Conservation (phyloP, 2,113 vertebrate species). For the Enhydra lutris region DNA sequence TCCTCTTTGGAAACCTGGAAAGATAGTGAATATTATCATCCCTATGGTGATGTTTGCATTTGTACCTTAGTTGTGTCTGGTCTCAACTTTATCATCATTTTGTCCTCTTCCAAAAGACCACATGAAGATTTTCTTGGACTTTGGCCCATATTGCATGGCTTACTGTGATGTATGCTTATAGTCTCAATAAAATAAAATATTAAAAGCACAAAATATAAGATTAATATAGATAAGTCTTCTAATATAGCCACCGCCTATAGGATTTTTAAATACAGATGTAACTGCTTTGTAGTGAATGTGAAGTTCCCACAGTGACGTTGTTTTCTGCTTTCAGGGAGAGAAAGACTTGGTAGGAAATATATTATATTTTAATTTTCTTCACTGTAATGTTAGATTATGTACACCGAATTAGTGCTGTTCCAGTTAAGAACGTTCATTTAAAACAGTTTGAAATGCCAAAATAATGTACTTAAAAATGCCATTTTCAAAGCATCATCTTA, state of each 20-base stretch:
- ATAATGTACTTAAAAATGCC: background rate
- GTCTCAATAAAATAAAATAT: background rate
- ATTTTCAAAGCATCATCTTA: constrained; percentile 19
- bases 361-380: constrained; percentile 59
- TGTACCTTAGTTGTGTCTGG: background rate
- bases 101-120: background rate
- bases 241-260: background rate
- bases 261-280: background rate
- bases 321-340: background rate
- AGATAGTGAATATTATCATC: background rate
- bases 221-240: background rate
- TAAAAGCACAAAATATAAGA: background rate
- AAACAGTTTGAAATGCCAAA: background rate
- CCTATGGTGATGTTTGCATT: constrained; percentile 44
- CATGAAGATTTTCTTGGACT: background rate
- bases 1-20: background rate
- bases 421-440: background rate
- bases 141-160: background rate
- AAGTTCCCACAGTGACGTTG: background rate
- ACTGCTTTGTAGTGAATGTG: background rate
- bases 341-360: background rate
- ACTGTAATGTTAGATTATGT: constrained; percentile 17
- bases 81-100: constrained; percentile 36
- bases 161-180: background rate
- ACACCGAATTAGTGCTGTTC: background rate